These are phyloP conservation scores for Eueides isabella DNA, from an alignment of 1,140 invertebrate genomes.

Conservation along the genomic window DNA sequence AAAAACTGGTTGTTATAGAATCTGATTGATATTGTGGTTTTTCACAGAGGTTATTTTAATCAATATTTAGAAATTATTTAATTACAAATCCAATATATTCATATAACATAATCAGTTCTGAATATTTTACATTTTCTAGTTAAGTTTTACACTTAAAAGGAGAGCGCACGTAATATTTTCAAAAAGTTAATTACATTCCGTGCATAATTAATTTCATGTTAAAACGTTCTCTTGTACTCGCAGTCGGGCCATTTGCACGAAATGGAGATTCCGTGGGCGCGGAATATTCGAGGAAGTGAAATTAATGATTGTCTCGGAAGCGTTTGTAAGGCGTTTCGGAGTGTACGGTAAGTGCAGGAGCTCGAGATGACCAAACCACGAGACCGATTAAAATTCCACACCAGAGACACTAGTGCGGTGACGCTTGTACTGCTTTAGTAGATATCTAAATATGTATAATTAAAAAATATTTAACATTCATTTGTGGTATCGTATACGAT, in stretches of 20 bases:
- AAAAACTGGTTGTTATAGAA: no score
- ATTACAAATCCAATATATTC: not conserved
- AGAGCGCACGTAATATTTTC: conserved; percentile 10
- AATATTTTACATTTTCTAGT: not conserved
- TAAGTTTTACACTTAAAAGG: not conserved
- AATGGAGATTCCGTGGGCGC: conserved; percentile 4
- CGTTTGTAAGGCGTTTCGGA: not conserved
- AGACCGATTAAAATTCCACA: not conserved
- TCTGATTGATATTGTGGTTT: no score
- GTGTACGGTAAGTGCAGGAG: not conserved
- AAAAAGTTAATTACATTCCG: conserved; percentile 9
- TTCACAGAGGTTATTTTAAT: no score
- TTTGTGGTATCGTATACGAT: not conserved
- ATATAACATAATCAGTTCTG: not conserved
- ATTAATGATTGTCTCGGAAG: not conserved
- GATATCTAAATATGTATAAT: no score
- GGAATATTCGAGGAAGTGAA: not conserved
- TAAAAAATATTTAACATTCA: no score
- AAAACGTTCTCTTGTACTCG: conserved; percentile 2
- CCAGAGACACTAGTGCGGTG: not conserved
- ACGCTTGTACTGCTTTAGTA: not conserved
- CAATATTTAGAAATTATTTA: not conserved
- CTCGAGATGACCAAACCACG: not conserved
- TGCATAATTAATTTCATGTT: conserved; percentile 12
- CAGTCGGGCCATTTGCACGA: not conserved